Evolutionary conservation across 2,888 invertebrate species (phyloP), one percentile per base, ranked within the genome.

Genomic region (Synergus itoensis): DNA sequence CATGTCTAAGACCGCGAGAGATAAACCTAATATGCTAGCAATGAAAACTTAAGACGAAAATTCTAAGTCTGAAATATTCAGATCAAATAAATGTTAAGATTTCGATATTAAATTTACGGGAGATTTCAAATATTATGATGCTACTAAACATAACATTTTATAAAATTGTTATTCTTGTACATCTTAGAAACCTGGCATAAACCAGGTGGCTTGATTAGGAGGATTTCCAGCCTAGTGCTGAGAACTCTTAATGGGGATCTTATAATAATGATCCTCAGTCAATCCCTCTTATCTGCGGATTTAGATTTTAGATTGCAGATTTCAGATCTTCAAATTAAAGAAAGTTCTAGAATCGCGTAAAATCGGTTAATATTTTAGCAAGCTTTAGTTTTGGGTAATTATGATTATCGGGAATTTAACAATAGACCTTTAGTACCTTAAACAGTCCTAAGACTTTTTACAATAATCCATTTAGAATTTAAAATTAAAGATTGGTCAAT

Each of bases 1-100:
- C 88, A 87, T 88, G 90, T 87, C 88, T 87, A 87, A 86, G 86
- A 87, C 85, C 85, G 82, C 82, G 83, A 84, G 84, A 86, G 82
- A 82, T 85, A 43, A 3, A 28, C 28, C 28, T 28, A 28, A 28
- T 28, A 28, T 28, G 28, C 12, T 45, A 43, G 45, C 7, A 67
- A 12, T 12, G 8, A 43, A 43, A 65, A 65, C 11, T 21, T 40
- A 12, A 21, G 1, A 43, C 43, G 5, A 43, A 18, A 21, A 43
- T 21, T 43, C 43, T 11, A 9, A 18, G 11, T 7, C 18, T 5
- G 41, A 18, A n/a, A 53, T 53, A 53, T 53, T 53, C 2, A n/a
- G n/a, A 48, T 48, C n/a, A 12, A n/a, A 53, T n/a, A 21, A 21
- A 18, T 60, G 21, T 11, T 21, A 21, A 60, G 12, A 60, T 12